Evolutionary conservation across 2,113 vertebrate genomes (phyloP), one percentile per base, ranked within the genome.

Genomic region (Melanocharis versteri): DNA sequence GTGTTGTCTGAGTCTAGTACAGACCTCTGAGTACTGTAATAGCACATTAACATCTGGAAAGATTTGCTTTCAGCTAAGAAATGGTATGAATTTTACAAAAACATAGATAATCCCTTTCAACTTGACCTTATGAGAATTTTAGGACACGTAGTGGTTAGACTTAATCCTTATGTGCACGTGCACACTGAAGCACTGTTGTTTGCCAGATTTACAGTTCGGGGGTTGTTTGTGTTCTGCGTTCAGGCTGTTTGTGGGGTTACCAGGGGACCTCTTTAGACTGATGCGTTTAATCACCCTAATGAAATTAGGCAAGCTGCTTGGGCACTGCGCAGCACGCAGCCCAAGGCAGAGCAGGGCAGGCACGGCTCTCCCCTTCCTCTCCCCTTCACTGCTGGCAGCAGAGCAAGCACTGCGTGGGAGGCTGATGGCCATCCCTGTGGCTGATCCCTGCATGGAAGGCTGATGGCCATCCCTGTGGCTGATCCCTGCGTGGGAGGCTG

Each of bases 381-480:
- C 15, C 22, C n/a, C 31, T 62, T 30, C 5, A 0, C 18, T 30
- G 40, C 42, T 3, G 4, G n/a, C 11, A 3, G 21, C 21, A 6
- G 33, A 22, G 40, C 9, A 3, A 28, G 56, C 31, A 6, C 47
- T 2, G 1, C 0, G 0, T 1, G 1, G 64, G 42, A 44, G 40
- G 47, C 17, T 80, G 17, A 8, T 70, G 70, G 42, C 21, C 35
- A 22, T 48, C 35, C 30, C 61, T 19, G 15, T 4, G 26, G 24
- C 35, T 40, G 16, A 68, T 39, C 87, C 3, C n/a, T n/a, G n/a
- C n/a, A n/a, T n/a, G n/a, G n/a, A n/a, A n/a, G n/a, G n/a, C n/a
- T n/a, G n/a, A n/a, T n/a, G n/a, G n/a, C n/a, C n/a, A n/a, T n/a
- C n/a, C n/a, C 61, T 19, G 15, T 4, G 26, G 24, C 35, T 40